Evolutionary conservation across 2,888 invertebrate genomes (phyloP).

Genomic region (Aporophyla lueneburgensis): DNA sequence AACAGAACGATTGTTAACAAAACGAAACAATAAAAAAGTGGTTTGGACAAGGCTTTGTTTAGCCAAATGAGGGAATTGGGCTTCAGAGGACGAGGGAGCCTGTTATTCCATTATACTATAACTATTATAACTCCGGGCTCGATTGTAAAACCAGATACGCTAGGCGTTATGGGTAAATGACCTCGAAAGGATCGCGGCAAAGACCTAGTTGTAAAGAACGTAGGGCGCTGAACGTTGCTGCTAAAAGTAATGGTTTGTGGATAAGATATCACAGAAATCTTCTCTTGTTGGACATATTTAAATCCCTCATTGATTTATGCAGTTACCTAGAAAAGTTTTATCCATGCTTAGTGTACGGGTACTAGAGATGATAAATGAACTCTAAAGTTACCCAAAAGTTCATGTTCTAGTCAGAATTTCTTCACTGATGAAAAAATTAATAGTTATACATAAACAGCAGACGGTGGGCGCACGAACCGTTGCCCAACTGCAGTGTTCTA

Average conservation of each 20-base stretch:
- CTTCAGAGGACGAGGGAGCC: conserved; percentile 48
- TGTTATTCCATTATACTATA: conserved; percentile 28
- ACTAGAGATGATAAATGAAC: not conserved
- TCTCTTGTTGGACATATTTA: not conserved
- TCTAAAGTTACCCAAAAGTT: not conserved
- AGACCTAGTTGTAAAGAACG: conserved; percentile 21
- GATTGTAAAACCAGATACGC: conserved; percentile 54
- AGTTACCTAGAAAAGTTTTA: not conserved
- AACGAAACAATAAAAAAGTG: conserved; percentile 66
- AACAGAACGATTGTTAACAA: conserved; percentile 49
- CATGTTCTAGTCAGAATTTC: conserved; percentile 2
- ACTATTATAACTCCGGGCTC: conserved; percentile 38
- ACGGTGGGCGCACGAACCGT: conserved; percentile 39
- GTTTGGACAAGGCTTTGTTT: conserved; percentile 62
- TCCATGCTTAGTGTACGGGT: not conserved
- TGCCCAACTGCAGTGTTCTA: conserved; percentile 58
- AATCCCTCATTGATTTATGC: not conserved
- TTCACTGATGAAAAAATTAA: conserved; percentile 26
- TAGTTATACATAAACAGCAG: conserved; percentile 21
- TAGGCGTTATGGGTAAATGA: conserved; percentile 51
- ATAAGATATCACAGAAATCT: not conserved
- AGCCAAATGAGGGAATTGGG: conserved; percentile 63
- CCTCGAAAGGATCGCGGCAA: conserved; percentile 48
- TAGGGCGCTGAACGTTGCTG: conserved; percentile 16
- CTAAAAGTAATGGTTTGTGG: not conserved